Evolutionary conservation across 2,888 invertebrate genomes (phyloP), one percentile per base, ranked within the genome.

Genomic region (Iphiclides podalirius): DNA sequence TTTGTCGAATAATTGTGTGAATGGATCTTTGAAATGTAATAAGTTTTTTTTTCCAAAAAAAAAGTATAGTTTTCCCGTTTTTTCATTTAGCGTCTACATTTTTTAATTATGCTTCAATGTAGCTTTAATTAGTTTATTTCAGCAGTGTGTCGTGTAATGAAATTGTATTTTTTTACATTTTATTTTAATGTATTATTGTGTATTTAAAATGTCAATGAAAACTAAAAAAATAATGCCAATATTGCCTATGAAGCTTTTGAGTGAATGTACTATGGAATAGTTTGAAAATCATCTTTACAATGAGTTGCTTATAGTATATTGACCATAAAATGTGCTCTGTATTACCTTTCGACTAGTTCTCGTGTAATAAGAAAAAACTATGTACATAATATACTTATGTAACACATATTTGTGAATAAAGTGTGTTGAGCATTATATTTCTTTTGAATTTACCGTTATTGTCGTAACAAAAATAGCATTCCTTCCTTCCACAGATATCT

Each of bases 341-440:
- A n/a, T n/a, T n/a, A n/a, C 20, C 20, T 20, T 16, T 31, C 13
- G 6, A n/a, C 4, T 31, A 31, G 15, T 37, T 36, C 8, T 11
- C 7, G 11, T 35, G 23, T 47, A 40, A 8, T 58, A 38, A 61
- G 57, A 59, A 36, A 48, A 46, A 46, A 41, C 4, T 28, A 28
- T 28, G 28, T 28, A 28, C 28, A 28, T 28, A 20, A 49, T 52
- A 55, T 57, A 50, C 47, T 11, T 63, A 64, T 62, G 55, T 59
- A 64, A 53, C 70, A 66, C 63, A 60, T 67, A 70, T 65, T 38
- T 68, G 52, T 55, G 53, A 72, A 72, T 80, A 83, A 80, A 83
- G 68, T 77, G 72, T 80, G 72, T 63, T 67, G 74, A 75, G 79
- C 79, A 80, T 74, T 59, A 47, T 15, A 13, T 9, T 31, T 52